A percentile compares a stretch with the other conserved stretches of the same genome.
Evolutionary conservation across 2,113 vertebrate species (phyloP).

Genomic region (Potamarius usumacintae): DNA sequence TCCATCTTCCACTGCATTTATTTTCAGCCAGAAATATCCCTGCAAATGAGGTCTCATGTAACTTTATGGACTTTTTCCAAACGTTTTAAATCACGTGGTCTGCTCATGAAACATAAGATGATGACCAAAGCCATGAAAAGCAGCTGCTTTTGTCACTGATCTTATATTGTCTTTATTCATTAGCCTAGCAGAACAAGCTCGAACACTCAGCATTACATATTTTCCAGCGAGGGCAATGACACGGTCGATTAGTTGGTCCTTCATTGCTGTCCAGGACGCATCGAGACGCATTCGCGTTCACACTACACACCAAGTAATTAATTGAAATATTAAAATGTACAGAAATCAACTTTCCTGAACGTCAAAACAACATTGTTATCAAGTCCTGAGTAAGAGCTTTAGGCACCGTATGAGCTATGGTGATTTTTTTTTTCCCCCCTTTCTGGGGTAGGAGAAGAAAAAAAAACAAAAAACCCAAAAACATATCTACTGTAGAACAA

Average conservation of each 20-base stretch:
- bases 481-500: neutral
- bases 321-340: neutral
- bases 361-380: neutral
- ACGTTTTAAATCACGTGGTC: neutral
- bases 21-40: neutral
- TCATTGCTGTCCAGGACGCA: no score
- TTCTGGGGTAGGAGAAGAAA: no score
- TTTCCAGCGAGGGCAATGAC: neutral
- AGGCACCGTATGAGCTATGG: neutral
- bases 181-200: neutral
- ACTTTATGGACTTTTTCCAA: neutral
- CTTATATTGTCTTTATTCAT: neutral
- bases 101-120: neutral
- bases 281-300: no score
- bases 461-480: neutral
- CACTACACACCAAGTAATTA: no score
- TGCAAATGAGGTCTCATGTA: neutral
- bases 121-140: neutral
- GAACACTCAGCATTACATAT: neutral
- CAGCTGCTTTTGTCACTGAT: neutral
- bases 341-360: neutral
- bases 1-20: neutral
- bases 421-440: no score
- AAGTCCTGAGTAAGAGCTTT: neutral
- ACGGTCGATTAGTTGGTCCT: no score